Percentiles rank a stretch among this genome's conserved stretches.
These are phyloP conservation scores for Macropodus opercularis DNA, from an alignment of 2,797 vertebrate genomes.

Conservation along the genomic window DNA sequence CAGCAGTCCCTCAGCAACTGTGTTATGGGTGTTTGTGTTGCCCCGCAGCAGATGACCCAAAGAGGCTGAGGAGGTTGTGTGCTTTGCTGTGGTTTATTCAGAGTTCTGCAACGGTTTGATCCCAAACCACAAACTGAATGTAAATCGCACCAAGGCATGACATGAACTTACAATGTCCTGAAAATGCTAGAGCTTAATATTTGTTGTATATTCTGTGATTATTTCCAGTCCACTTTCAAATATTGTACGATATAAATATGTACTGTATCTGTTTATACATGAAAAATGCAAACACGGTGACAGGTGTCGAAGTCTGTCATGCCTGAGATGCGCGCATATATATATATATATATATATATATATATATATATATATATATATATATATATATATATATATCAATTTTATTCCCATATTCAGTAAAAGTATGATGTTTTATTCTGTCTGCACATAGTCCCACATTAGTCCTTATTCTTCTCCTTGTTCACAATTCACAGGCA, in stretches of 20 bases:
- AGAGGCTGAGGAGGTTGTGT: constrained; percentile 48
- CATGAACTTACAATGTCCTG: constrained; percentile 32
- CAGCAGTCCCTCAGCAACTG: constrained; percentile 52
- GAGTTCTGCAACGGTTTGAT: constrained; percentile 48
- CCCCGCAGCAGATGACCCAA: constrained; percentile 61
- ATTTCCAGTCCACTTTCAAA: constrained; percentile 67
- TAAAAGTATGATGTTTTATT: constrained; percentile 67
- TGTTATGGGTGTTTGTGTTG: constrained; percentile 58
- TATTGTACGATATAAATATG: constrained; percentile 76
- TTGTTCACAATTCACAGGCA: constrained; percentile 65
- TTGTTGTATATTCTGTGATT: constrained; percentile 79
- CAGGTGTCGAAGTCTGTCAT: constrained; percentile 51
- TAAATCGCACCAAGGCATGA: constrained; percentile 67
- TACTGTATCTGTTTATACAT: constrained; percentile 78
- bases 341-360: constrained; percentile 81
- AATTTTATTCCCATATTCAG: constrained; percentile 75
- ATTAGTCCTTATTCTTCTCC: constrained; percentile 53
- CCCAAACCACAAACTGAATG: constrained; percentile 65
- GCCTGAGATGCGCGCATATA: constrained; percentile 72
- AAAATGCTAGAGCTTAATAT: constrained; percentile 59
- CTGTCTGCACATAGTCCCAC: constrained; percentile 65
- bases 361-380: constrained; percentile 80
- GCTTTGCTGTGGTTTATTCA: constrained; percentile 39
- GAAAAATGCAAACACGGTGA: constrained; percentile 60
- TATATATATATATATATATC: constrained; percentile 77